Percentiles rank a stretch among this genome's conserved stretches.
Evolutionary conservation across 2,888 invertebrate genomes (phyloP).

Genomic region (Cantharis rufa): DNA sequence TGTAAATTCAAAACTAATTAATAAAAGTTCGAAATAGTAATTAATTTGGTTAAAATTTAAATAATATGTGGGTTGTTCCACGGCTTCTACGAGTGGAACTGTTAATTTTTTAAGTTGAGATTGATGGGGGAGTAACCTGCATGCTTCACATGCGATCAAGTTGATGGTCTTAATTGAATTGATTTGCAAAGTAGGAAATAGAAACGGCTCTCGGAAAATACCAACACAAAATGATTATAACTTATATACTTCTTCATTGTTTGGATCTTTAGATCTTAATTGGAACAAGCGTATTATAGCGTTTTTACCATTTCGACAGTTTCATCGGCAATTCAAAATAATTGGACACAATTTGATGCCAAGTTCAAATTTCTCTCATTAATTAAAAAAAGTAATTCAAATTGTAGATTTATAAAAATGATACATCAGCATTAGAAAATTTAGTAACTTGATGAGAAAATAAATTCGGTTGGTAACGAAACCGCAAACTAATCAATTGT

Average conservation of each 20-base stretch:
- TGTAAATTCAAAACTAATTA: not conserved
- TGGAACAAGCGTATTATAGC: not conserved
- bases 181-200: not conserved
- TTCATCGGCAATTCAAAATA: not conserved
- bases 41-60: not conserved
- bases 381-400: not conserved
- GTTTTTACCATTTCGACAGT: not conserved
- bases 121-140: not conserved
- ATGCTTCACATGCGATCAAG: not conserved
- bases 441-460: not conserved
- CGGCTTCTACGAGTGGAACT: not conserved
- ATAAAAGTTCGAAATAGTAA: not conserved
- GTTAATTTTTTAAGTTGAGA: not conserved
- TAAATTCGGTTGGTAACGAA: not conserved
- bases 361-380: not conserved
- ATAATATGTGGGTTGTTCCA: not conserved
- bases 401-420: not conserved
- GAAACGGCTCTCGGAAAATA: not conserved
- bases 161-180: not conserved
- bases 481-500: not conserved
- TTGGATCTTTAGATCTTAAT: not conserved
- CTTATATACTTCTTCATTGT: not conserved
- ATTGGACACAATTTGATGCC: not conserved
- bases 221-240: not conserved
- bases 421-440: not conserved